Conservation (phyloP, 2,888 invertebrate genomes). For the Dolichomitus sp. region DNA sequence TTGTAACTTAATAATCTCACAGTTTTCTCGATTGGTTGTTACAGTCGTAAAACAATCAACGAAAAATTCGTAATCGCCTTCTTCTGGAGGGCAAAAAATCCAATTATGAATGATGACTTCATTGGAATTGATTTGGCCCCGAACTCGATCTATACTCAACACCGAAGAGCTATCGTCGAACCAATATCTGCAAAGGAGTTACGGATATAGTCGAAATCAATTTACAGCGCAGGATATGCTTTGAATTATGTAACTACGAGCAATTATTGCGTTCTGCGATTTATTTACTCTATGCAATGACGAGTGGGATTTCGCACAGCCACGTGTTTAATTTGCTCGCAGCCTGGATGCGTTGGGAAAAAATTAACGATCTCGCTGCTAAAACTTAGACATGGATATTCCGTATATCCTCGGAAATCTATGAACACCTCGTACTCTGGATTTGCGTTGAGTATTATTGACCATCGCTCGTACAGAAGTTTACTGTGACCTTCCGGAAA, state of each 20-base stretch:
- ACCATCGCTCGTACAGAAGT: constrained; percentile 86
- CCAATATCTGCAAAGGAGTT: constrained; percentile 69
- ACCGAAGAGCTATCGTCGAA: constrained; percentile 65
- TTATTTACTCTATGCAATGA: constrained; percentile 82
- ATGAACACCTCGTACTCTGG: constrained; percentile 79
- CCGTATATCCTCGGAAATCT: constrained; percentile 84
- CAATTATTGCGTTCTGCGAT: constrained; percentile 7
- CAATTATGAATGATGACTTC: constrained; percentile 74
- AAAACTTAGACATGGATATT: constrained; percentile 81
- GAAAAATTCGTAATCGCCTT: constrained; percentile 69
- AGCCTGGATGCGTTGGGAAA: constrained; percentile 82
- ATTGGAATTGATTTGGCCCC: constrained; percentile 73
- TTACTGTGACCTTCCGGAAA: constrained; percentile 76
- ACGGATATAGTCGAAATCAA: neutral
- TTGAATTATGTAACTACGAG: neutral
- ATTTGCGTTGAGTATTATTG: constrained; percentile 85
- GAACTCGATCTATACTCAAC: constrained; percentile 60
- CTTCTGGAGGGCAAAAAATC: constrained; percentile 71
- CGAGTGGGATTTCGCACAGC: constrained; percentile 84
- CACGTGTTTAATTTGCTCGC: constrained; percentile 78
- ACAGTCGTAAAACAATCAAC: constrained; percentile 58
- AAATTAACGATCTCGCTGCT: constrained; percentile 82
- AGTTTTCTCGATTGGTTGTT: constrained; percentile 5
- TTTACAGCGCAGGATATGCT: neutral
- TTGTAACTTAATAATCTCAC: constrained; percentile 45